These are phyloP conservation scores for Naso thynnoides DNA, from an alignment of 2,797 vertebrate genomes.

Conservation along the genomic window DNA sequence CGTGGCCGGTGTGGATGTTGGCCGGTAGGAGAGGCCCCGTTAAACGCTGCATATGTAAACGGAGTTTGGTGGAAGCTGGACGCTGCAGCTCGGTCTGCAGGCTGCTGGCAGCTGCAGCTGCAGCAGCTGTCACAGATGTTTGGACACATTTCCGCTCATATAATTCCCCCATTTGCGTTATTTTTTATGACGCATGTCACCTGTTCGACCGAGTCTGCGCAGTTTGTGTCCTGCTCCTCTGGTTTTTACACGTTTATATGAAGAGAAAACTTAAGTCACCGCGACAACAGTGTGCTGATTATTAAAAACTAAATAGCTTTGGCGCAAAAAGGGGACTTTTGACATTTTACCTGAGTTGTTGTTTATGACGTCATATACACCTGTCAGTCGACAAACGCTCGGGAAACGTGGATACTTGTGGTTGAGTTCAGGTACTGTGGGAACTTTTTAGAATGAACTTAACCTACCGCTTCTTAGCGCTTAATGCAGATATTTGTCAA, in stretches of 20 bases:
- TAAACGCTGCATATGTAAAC: not conserved
- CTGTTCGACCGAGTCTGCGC: slow-evolving; percentile 10
- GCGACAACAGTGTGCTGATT: no score
- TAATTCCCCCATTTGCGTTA: not conserved
- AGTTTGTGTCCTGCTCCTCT: not conserved
- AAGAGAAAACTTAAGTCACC: not conserved
- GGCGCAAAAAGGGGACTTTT: no score
- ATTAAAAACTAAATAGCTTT: no score
- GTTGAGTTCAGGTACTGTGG: not conserved
- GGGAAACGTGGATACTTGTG: not conserved
- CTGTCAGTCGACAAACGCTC: not conserved
- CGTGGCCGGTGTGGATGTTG: not conserved
- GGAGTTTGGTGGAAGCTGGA: slow-evolving; percentile 8
- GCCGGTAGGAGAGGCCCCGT: not conserved
- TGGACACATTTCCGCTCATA: not conserved
- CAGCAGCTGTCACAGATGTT: slow-evolving; percentile 40
- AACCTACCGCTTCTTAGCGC: no score
- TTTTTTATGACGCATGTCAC: not conserved
- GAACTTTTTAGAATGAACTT: no score
- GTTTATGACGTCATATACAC: slow-evolving; percentile 14
- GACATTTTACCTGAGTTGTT: rapidly evolving
- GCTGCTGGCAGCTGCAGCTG: slow-evolving; percentile 28
- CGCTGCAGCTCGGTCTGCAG: slow-evolving; percentile 6
- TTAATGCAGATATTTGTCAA: no score
- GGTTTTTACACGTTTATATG: not conserved